Percentiles rank a stretch among this genome's conserved stretches.
Conservation (phyloP, 1,140 invertebrate genomes). For the Drosophila ohnishii region DNA sequence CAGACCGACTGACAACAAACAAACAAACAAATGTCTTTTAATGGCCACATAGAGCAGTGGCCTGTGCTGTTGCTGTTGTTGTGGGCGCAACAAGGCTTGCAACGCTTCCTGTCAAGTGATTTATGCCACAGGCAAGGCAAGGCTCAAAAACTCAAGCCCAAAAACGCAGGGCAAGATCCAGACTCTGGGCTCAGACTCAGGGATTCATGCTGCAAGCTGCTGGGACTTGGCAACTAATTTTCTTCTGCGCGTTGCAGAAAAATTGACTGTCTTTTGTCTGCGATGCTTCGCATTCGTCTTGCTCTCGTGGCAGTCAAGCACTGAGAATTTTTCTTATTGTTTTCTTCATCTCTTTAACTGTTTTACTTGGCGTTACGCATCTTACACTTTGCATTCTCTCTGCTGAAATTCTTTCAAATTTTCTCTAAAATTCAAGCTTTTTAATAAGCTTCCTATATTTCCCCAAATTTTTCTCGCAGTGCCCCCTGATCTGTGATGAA, state of each 20-base stretch:
- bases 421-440: background rate
- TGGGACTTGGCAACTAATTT: slow-evolving; percentile 68
- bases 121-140: slow-evolving; percentile 74
- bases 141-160: slow-evolving; percentile 28
- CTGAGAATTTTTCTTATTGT: background rate
- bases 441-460: background rate
- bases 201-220: slow-evolving; percentile 16
- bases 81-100: slow-evolving; percentile 79
- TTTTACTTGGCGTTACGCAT: background rate
- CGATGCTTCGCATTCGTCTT: slow-evolving; percentile 45
- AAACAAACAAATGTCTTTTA: slow-evolving; percentile 78
- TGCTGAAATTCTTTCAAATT: no score
- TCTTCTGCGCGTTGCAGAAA: slow-evolving; percentile 78
- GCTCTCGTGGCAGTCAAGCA: slow-evolving; percentile 33
- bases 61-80: slow-evolving; percentile 50
- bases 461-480: background rate
- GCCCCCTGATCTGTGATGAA: slow-evolving; percentile 72
- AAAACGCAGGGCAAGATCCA: slow-evolving; percentile 20
- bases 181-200: slow-evolving; percentile 17
- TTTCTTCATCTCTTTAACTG: background rate
- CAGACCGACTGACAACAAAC: slow-evolving; percentile 31
- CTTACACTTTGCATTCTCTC: background rate
- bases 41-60: slow-evolving; percentile 72
- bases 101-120: slow-evolving; percentile 82
- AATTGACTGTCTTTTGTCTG: slow-evolving; percentile 77